Base-by-base conservation (phyloP, 2,113 vertebrate genomes). In the Petroica traversi region DNA sequence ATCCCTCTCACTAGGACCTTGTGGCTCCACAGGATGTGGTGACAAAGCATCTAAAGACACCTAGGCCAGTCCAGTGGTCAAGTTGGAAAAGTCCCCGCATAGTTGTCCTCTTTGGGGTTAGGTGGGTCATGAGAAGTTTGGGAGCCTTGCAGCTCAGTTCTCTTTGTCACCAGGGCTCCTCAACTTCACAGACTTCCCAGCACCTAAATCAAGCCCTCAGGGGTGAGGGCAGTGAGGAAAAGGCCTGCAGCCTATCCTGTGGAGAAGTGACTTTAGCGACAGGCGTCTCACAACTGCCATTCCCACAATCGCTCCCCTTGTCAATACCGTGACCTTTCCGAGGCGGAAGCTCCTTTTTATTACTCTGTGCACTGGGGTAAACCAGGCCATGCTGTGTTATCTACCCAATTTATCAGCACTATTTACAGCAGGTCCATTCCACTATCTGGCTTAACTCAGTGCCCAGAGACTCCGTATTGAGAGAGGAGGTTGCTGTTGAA, bases 341-440 rank as follows among this genome's bases (percentile, higher is more conserved):
- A 93, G 81, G 83, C 9, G 9, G 97, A 97, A 96, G 89, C 92
- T 96, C 73, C 85, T 96, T 95, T 97, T 95, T 93, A 97, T 97
- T 97, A 96, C 96, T 82, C 69, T 88, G 87, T 93, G 73, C 95
- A 88, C 96, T 93, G 93, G 96, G 94, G 97, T 97, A 97, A 97
- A 91, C 94, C 92, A 64, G 96, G 94, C 94, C 95, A 93, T 0
- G 8, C 80, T 94, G 91, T 81, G 95, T 96, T 97, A 97, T 97
- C 97, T 97, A 96, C 95, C 89, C 97, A 97, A 97, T 97, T 97
- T 97, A 97, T 97, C 97, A 97, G 77, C 85, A 38, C 93, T 97
- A 97, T 97, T 97, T 97, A 96, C 95, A 95, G 92, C 94, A 87
- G 94, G 96, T 89, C 94, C 94, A 95, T 96, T 97, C 93, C 91